phyloP scores from a whole-genome alignment of 2,113 vertebrate species.

The Diglossa brunneiventris region DNA sequence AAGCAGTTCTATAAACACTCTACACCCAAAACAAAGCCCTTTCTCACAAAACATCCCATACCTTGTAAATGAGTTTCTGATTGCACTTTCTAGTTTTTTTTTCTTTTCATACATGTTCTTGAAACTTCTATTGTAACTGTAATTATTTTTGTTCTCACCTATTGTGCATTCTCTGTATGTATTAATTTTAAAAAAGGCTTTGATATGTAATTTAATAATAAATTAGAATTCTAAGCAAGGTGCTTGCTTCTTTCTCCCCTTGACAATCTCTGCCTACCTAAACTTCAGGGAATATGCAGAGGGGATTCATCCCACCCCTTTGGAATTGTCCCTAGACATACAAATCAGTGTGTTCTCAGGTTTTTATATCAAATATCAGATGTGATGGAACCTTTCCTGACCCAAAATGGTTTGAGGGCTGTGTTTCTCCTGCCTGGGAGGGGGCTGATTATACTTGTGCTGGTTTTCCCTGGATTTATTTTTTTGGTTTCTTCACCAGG shows the following conservation, averaged over 20 bases:
- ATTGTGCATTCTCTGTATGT: slow-evolving; percentile 79
- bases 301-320: background rate
- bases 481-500: background rate
- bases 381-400: background rate
- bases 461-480: background rate
- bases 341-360: accelerated
- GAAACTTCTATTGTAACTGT: slow-evolving; percentile 75
- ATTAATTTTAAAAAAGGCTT: slow-evolving; percentile 70
- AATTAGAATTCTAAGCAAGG: slow-evolving; percentile 75
- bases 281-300: background rate
- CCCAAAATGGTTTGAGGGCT: background rate
- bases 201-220: slow-evolving; percentile 87
- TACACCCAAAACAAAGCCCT: background rate
- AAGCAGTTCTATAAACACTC: background rate
- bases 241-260: slow-evolving; percentile 12
- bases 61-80: slow-evolving; percentile 49
- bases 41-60: slow-evolving; percentile 39
- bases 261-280: background rate
- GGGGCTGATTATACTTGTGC: accelerated
- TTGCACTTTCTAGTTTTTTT: slow-evolving; percentile 75
- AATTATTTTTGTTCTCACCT: slow-evolving; percentile 78
- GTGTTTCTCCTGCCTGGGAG: background rate
- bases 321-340: background rate
- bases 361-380: background rate
- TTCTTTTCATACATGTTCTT: slow-evolving; percentile 65